phyloP scores from a whole-genome alignment of 2,113 vertebrate species.

The Podocnemis expansa region DNA sequence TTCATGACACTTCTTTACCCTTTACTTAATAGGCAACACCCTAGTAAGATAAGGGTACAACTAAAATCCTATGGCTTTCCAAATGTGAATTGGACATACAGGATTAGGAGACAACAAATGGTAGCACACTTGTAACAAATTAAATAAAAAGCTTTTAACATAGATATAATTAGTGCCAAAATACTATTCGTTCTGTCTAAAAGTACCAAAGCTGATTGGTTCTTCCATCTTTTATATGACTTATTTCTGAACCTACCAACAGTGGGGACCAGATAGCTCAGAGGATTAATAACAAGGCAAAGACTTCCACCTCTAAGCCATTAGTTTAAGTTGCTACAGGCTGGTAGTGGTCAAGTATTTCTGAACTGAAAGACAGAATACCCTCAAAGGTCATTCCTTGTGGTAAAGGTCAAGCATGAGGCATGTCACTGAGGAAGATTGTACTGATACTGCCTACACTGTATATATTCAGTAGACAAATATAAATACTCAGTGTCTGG shows the following conservation, averaged over 20 bases:
- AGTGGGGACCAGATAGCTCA: neutral
- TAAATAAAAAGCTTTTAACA: neutral
- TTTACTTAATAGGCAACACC: constrained; percentile 12
- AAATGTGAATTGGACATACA: neutral
- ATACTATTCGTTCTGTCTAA: neutral
- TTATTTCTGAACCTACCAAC: neutral
- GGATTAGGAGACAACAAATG: neutral
- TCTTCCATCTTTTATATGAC: neutral
- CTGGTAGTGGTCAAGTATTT: neutral
- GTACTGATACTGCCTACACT: rapidly evolving
- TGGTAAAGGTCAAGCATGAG: neutral
- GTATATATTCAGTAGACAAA: neutral
- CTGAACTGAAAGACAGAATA: neutral
- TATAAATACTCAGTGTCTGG: neutral
- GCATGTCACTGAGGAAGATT: neutral
- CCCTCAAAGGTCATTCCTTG: neutral
- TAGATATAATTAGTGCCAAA: neutral
- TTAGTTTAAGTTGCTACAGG: neutral
- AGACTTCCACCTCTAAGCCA: neutral
- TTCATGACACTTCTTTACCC: constrained; percentile 25
- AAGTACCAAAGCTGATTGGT: neutral
- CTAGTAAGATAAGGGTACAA: neutral
- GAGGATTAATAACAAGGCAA: neutral
- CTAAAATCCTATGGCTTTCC: constrained; percentile 23
- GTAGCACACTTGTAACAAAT: neutral